Percentiles rank a stretch among this genome's conserved stretches.
phyloP scores from a whole-genome alignment of 2,113 vertebrate species.

The Rattus rattus region DNA sequence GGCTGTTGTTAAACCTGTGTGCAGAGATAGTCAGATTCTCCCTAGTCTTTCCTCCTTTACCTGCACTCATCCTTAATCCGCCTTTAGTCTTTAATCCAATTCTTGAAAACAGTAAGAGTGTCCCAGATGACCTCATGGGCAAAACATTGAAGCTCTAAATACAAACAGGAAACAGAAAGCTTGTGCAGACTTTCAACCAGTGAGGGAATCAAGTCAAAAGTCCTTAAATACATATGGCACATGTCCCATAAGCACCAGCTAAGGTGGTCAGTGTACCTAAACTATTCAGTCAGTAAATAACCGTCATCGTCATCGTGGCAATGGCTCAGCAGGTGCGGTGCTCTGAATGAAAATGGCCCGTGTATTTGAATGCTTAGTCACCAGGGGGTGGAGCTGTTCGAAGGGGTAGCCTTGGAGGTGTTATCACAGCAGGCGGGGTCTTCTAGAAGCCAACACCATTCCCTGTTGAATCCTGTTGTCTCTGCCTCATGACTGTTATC shows the following conservation, averaged over 20 bases:
- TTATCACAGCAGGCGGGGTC: background rate
- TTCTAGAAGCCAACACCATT: background rate
- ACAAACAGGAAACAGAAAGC: background rate
- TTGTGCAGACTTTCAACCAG: background rate
- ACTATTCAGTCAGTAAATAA: background rate
- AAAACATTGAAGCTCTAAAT: background rate
- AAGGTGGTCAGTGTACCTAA: background rate
- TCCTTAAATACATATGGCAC: background rate
- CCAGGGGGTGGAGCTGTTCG: background rate
- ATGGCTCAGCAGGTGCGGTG: background rate
- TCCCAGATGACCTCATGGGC: background rate
- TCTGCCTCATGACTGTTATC: background rate
- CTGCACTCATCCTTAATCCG: background rate
- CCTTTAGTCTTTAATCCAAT: constrained; percentile 5
- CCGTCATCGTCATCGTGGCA: too few species aligned
- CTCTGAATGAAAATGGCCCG: background rate
- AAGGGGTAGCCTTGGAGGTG: background rate
- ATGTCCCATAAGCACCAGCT: background rate
- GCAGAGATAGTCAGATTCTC: background rate
- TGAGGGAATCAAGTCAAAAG: background rate
- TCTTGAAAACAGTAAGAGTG: constrained; percentile 4
- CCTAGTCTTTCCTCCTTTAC: background rate
- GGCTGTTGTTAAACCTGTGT: background rate
- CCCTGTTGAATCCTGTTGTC: background rate
- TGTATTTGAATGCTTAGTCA: background rate